Base-by-base conservation (phyloP, 2,113 vertebrate genomes). In the Strigops habroptila region DNA sequence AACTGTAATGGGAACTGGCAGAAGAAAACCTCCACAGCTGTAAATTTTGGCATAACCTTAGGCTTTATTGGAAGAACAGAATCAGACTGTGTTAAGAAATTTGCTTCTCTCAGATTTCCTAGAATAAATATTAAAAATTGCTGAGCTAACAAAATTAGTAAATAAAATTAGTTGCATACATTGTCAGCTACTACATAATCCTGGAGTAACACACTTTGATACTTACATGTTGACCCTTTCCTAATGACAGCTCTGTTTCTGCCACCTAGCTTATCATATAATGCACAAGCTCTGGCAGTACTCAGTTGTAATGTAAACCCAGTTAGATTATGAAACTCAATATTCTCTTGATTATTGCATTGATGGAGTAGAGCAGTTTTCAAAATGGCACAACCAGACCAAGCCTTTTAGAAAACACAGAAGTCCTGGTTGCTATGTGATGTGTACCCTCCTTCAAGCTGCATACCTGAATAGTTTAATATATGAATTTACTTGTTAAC, bases 41-140 rank as follows among this genome's bases (percentile, higher is more conserved):
- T 88, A 91, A 60, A 86, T 94, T 90, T 92, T 88, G 90, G 73
- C 88, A 84, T 60, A 86, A 65, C 55, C 39, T 90, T 90, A 30
- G 25, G 8, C 8, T 25, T 60, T 88, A 67, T 70, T 49, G 81
- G 39, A 79, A 85, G 28, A 86, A 67, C 12, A 35, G 11, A 82
- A 9, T 63, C 63, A 91, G 69, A 48, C 22, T 78, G 17, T 71
- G 12, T 64, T 75, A 86, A 81, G 41, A 86, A 91, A 65, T 37
- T 39, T 70, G 0, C 2, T n/a, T 82, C 10, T 59, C 53, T 65
- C 62, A 27, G 30, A 67, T 77, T 70, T 91, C 49, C 35, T 70
- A 63, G 21, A 79, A 52, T 59, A 82, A 87, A 10, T 37, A 51
- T 57, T 25, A 59, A 27, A 65, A 69, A 55, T 27, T 65, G 10